Conservation (phyloP, 2,113 vertebrate species). For the Hippolais icterina region DNA sequence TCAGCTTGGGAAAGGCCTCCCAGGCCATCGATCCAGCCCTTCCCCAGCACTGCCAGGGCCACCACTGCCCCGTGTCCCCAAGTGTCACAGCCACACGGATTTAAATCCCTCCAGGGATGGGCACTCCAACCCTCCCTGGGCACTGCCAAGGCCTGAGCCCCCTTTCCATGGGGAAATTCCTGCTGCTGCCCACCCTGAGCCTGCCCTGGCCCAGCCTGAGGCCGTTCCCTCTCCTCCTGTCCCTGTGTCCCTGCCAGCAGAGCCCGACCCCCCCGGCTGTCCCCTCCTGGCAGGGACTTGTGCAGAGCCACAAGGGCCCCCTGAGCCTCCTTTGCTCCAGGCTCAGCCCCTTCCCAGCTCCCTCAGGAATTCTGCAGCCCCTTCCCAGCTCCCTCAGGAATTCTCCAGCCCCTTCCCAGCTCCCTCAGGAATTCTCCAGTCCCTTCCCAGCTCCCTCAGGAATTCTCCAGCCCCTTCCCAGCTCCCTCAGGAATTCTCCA, state of each 20-base stretch:
- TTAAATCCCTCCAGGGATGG: not conserved
- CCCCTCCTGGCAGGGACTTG: not conserved
- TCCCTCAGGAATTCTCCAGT: not conserved
- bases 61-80: not conserved
- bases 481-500: not conserved
- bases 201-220: not conserved
- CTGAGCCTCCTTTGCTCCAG: not conserved
- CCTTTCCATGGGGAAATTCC: not conserved
- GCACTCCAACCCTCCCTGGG: not conserved
- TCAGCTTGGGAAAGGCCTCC: not conserved
- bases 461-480: not conserved
- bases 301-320: not conserved
- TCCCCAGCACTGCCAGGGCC: not conserved
- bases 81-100: not conserved
- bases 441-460: not conserved
- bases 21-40: accelerated
- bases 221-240: not conserved
- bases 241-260: not conserved
- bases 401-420: not conserved
- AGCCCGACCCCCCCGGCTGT: not conserved
- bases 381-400: not conserved
- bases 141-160: not conserved
- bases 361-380: not conserved
- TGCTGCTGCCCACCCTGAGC: not conserved
- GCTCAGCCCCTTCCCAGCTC: not conserved